Conservation (phyloP, 1,140 invertebrate species). For the Heliconius hewitsoni region DNA sequence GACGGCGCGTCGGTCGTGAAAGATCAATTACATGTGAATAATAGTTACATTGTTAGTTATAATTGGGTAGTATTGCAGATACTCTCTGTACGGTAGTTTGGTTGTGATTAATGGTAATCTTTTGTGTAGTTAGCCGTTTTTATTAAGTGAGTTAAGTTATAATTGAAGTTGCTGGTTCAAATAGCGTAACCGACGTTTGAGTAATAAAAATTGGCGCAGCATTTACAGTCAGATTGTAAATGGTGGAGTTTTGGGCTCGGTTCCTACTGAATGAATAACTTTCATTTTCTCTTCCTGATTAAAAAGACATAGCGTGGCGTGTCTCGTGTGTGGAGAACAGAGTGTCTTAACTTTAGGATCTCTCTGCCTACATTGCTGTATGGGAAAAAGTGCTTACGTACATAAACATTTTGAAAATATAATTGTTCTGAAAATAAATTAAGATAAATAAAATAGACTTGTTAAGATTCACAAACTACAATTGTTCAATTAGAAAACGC, state of each 20-base stretch:
- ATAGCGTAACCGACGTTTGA: not conserved
- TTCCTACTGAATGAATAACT: not conserved
- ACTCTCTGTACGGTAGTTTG: conserved; percentile 45
- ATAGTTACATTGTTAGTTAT: conserved; percentile 56
- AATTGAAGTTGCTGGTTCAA: not conserved
- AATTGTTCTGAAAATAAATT: too few species aligned
- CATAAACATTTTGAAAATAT: too few species aligned
- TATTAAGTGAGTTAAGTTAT: conserved; percentile 1
- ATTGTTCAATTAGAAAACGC: too few species aligned
- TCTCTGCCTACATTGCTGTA: too few species aligned
- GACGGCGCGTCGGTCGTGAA: conserved; percentile 42
- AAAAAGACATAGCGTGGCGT: too few species aligned
- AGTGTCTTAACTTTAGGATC: too few species aligned
- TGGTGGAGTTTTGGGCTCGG: not conserved
- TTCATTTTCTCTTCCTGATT: too few species aligned
- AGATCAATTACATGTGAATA: conserved; percentile 61
- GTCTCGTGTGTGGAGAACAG: too few species aligned
- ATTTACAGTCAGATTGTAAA: not conserved
- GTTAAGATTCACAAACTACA: too few species aligned
- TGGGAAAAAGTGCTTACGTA: too few species aligned
- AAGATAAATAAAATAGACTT: too few species aligned
- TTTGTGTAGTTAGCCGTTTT: conserved; percentile 33
- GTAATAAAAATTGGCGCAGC: not conserved
- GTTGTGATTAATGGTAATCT: conserved; percentile 56
- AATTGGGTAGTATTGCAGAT: conserved; percentile 50